Evolutionary conservation across 2,113 vertebrate genomes (phyloP).

Genomic region (Crotalus helleri): DNA sequence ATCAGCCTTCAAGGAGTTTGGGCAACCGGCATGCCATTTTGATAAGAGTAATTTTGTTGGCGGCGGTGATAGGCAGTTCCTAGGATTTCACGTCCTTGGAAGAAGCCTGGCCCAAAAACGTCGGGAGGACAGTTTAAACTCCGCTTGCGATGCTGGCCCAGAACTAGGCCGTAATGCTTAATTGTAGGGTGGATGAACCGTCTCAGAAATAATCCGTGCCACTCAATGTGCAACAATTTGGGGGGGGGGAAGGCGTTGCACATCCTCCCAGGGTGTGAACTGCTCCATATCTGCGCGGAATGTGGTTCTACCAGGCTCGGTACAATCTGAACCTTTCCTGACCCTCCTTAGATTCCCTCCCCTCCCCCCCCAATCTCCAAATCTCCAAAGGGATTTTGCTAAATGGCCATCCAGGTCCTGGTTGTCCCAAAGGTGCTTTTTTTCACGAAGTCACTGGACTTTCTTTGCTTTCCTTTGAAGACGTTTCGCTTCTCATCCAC

Average conservation of each 20-base stretch:
- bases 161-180: neutral
- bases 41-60: neutral
- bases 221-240: neutral
- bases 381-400: no score
- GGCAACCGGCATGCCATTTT: neutral
- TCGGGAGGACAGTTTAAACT: neutral
- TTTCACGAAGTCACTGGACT: no score
- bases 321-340: no score
- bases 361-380: no score
- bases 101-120: neutral
- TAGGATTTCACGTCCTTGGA: no score
- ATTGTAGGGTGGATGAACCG: neutral
- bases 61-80: no score
- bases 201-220: neutral
- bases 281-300: neutral
- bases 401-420: no score
- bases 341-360: no score
- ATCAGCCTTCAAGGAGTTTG: neutral
- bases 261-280: neutral
- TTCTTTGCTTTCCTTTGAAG: no score
- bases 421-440: no score
- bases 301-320: neutral
- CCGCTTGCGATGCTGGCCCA: no score
- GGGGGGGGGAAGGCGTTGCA: neutral
- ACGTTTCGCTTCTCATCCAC: no score